Conservation (phyloP, 1,140 invertebrate species). For the Piezodorus guildinii region DNA sequence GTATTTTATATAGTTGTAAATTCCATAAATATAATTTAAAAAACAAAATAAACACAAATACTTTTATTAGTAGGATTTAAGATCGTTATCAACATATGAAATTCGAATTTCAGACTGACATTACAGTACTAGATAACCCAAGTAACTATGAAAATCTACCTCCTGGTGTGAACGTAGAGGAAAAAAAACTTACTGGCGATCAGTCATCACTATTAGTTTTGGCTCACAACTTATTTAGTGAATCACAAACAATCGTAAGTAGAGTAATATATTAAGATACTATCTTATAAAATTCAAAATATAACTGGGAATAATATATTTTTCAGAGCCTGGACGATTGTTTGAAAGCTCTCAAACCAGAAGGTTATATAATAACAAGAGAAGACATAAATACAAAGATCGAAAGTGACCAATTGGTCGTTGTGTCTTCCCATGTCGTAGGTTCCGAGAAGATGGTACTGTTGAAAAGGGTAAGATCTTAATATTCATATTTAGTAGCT, state of each 20-base stretch:
- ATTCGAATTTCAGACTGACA: constrained; percentile 42
- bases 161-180: constrained; percentile 43
- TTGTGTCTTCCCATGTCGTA: constrained; percentile 14
- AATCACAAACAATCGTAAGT: neutral
- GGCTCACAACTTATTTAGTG: constrained; percentile 27
- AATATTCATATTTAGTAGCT: neutral
- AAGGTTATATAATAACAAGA: constrained; percentile 39
- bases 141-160: constrained; percentile 37
- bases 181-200: constrained; percentile 45
- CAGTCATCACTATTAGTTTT: constrained; percentile 44
- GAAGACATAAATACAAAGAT: constrained; percentile 31
- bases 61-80: too few species aligned
- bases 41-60: too few species aligned
- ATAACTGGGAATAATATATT: neutral
- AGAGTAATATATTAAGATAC: neutral
- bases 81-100: too few species aligned
- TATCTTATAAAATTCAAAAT: neutral
- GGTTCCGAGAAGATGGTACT: constrained; percentile 24
- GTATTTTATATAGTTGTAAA: too few species aligned
- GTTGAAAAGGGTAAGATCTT: constrained; percentile 23
- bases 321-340: constrained; percentile 30
- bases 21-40: too few species aligned
- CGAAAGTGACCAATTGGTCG: constrained; percentile 16
- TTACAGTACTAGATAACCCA: constrained; percentile 34
- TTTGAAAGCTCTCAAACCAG: constrained; percentile 31